Percentiles rank a stretch among this genome's conserved stretches.
Evolutionary conservation across 92 coral and sea anemone species (phyloP).

Genomic region (Bergia puertoricense): DNA sequence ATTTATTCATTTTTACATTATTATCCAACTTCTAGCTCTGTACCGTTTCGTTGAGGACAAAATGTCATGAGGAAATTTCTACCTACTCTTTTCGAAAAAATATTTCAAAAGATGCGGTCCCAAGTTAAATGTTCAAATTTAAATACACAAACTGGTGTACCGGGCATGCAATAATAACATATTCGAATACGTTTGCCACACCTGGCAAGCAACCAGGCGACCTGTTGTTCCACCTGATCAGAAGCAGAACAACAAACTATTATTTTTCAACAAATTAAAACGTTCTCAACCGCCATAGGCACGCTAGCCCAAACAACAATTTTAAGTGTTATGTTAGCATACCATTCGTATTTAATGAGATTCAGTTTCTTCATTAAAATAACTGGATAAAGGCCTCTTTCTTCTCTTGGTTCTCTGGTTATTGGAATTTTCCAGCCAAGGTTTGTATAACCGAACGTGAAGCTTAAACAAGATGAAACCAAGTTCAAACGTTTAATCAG

Average conservation of each 20-base stretch:
- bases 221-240: constrained; percentile 4
- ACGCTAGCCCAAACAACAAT: background rate
- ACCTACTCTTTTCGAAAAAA: background rate
- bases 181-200: background rate
- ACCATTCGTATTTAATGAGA: background rate
- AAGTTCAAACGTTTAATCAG: background rate
- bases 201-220: background rate
- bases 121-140: background rate
- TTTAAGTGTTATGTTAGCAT: background rate
- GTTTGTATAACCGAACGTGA: constrained; percentile 17
- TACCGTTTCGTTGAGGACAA: no score
- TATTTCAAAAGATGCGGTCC: background rate
- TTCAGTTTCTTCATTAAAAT: background rate
- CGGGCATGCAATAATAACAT: background rate
- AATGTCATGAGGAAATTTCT: background rate
- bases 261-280: constrained; percentile 10
- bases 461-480: background rate
- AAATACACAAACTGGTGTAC: background rate
- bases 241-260: background rate
- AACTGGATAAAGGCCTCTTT: background rate
- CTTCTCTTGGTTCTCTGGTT: background rate
- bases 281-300: constrained; percentile 16
- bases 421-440: constrained; percentile 14
- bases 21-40: background rate
- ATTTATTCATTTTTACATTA: no score